phyloP scores from a whole-genome alignment of 2,888 invertebrate genomes.

The Drosophila nr. fundita region DNA sequence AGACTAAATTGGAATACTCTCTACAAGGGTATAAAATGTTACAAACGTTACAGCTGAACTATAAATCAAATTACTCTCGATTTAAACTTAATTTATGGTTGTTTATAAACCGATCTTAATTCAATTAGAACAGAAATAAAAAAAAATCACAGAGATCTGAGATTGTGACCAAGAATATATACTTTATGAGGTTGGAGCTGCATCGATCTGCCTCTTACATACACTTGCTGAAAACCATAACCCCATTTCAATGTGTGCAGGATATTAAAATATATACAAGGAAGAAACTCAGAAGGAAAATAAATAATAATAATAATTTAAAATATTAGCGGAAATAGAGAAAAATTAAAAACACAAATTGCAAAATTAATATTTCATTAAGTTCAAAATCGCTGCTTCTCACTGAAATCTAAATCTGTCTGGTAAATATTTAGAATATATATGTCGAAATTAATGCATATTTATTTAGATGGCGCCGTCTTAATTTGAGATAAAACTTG shows the following conservation, averaged over 20 bases:
- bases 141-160: no score
- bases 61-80: not conserved
- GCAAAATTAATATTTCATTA: not conserved
- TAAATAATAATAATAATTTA: not conserved
- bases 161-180: not conserved
- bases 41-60: not conserved
- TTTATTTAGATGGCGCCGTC: not conserved
- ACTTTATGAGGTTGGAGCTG: not conserved
- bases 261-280: no score
- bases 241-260: not conserved
- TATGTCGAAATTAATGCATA: not conserved
- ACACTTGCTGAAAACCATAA: not conserved
- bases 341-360: not conserved
- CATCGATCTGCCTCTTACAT: not conserved
- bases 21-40: not conserved
- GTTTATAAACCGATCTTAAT: not conserved
- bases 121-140: not conserved
- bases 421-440: not conserved
- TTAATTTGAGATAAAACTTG: not conserved
- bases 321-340: no score
- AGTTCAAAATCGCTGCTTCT: not conserved
- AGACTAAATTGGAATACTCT: no score
- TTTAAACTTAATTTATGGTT: not conserved
- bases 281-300: not conserved
- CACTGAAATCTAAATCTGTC: not conserved